These are phyloP conservation scores for Cnemophilus loriae DNA, from an alignment of 2,113 vertebrate genomes.

Conservation along the genomic window DNA sequence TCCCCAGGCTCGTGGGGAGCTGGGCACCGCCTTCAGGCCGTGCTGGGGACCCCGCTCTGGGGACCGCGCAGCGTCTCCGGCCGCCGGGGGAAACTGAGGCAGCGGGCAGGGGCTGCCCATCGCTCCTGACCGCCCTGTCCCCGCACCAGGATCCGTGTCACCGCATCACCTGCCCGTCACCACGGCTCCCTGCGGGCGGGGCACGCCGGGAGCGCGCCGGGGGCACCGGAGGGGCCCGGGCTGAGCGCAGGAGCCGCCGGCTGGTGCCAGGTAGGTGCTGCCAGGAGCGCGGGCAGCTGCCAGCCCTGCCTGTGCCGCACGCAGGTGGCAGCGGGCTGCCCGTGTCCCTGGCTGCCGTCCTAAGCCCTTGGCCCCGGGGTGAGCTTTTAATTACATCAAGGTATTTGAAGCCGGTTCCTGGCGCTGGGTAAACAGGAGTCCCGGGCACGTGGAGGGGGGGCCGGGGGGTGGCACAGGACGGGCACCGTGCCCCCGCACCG, in stretches of 20 bases:
- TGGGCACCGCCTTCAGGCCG: accelerated
- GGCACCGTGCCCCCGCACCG: neutral
- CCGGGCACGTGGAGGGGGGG: neutral
- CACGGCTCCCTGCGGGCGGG: neutral
- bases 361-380: neutral
- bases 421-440: neutral
- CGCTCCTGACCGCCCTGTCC: accelerated
- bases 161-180: neutral
- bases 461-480: neutral
- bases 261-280: neutral
- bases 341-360: constrained; percentile 20
- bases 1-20: neutral
- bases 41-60: neutral
- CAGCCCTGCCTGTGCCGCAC: neutral
- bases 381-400: constrained; percentile 53
- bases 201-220: neutral
- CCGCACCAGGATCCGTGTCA: neutral
- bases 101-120: neutral
- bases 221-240: neutral
- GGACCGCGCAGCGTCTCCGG: neutral
- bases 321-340: neutral
- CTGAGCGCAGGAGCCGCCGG: neutral
- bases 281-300: neutral
- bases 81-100: neutral
- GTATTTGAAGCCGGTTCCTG: neutral